A percentile compares a stretch with the other conserved stretches of the same genome.
These are phyloP conservation scores for Trissolcus brochymenae DNA, from an alignment of 2,888 invertebrate genomes.

Conservation along the genomic window DNA sequence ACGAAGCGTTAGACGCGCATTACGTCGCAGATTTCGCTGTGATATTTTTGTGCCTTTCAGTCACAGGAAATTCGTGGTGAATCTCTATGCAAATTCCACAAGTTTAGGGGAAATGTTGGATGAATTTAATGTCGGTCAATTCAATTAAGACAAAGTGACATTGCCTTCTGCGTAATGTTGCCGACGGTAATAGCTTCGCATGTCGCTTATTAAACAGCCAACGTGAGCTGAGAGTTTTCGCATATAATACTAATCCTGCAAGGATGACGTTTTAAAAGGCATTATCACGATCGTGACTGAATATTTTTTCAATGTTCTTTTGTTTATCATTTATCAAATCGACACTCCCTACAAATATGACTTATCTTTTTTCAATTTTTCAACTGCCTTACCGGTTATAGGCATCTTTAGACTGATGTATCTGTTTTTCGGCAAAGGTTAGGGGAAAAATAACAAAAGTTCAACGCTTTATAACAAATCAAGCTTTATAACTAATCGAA, in stretches of 20 bases:
- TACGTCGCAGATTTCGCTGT: background rate
- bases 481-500: too few relatives aligned
- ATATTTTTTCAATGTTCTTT: constrained; percentile 19
- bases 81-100: constrained; percentile 42
- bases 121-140: constrained; percentile 73
- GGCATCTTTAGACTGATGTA: too few relatives aligned
- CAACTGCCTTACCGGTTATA: too few relatives aligned
- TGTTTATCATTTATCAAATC: constrained; percentile 6
- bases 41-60: constrained; percentile 55
- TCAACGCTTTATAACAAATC: too few relatives aligned
- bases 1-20: constrained; percentile 13
- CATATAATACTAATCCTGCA: constrained; percentile 33
- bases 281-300: constrained; percentile 22
- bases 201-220: constrained; percentile 53
- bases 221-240: constrained; percentile 46
- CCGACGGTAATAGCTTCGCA: constrained; percentile 51
- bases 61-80: constrained; percentile 43
- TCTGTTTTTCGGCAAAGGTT: too few relatives aligned
- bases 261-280: constrained; percentile 31
- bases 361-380: too few relatives aligned
- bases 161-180: constrained; percentile 62
- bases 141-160: constrained; percentile 70
- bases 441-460: too few relatives aligned
- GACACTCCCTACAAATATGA: too few relatives aligned
- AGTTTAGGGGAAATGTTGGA: constrained; percentile 65